Evolutionary conservation across 1,140 invertebrate species (phyloP).

Genomic region (Lethrus apterus): DNA sequence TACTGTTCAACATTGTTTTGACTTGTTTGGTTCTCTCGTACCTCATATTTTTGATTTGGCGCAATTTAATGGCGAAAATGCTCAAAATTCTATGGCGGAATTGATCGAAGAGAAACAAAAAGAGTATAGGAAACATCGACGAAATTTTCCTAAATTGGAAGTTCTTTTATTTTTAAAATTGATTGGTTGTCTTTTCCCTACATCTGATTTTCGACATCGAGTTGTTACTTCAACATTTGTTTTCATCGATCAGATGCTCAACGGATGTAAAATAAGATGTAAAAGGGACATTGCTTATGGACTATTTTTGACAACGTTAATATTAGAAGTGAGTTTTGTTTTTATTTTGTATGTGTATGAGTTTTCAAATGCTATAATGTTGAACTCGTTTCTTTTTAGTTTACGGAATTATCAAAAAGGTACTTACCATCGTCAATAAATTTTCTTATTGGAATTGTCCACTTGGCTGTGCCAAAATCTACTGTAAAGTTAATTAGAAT

Average conservation of each 20-base stretch:
- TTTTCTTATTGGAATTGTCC: conserved; percentile 64
- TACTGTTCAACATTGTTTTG: conserved; percentile 48
- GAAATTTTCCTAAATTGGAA: conserved; percentile 60
- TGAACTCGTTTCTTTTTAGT: no score
- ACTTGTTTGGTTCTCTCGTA: conserved; percentile 54
- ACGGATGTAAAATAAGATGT: conserved; percentile 51
- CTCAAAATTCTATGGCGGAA: conserved; percentile 57
- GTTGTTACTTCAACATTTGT: conserved; percentile 76
- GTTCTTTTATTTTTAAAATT: conserved; percentile 74
- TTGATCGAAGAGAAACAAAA: conserved; percentile 68
- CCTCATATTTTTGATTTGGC: conserved; percentile 67
- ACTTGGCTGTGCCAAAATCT: conserved; percentile 52
- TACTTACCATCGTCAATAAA: conserved; percentile 70
- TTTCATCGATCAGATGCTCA: conserved; percentile 76
- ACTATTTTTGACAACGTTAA: conserved; percentile 65
- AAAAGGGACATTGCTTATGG: conserved; percentile 65
- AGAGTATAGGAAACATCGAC: conserved; percentile 53
- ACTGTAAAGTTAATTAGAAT: conserved; percentile 49
- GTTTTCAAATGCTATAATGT: conserved; percentile 23
- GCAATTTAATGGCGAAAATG: conserved; percentile 58
- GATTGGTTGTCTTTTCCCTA: conserved; percentile 69
- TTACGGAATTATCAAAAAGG: conserved; percentile 70
- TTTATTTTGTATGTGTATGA: conserved; percentile 19
- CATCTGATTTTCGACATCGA: conserved; percentile 82
- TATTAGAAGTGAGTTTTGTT: conserved; percentile 57